phyloP scores from a whole-genome alignment of 2,888 invertebrate genomes.

The Drosophila demipolita region DNA sequence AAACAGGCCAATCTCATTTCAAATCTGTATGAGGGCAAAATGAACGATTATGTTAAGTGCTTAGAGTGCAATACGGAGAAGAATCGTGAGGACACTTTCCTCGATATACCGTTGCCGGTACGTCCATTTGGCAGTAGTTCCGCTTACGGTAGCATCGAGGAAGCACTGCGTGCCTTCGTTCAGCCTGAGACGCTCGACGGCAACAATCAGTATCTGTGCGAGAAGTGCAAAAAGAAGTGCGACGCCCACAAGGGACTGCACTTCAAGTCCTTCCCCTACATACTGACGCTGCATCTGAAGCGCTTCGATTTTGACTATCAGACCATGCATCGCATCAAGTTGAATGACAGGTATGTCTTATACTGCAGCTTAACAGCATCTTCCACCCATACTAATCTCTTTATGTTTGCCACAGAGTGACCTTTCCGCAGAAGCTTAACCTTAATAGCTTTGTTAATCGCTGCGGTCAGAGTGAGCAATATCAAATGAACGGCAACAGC shows the following conservation, averaged over 20 bases:
- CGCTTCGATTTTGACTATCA: slow-evolving; percentile 95
- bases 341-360: slow-evolving; percentile 91
- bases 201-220: slow-evolving; percentile 94
- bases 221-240: slow-evolving; percentile 93
- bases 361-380: too few species aligned
- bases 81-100: slow-evolving; percentile 92
- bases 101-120: slow-evolving; percentile 94
- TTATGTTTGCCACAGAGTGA: slow-evolving; percentile 87
- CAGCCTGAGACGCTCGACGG: slow-evolving; percentile 93
- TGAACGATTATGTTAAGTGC: slow-evolving; percentile 96
- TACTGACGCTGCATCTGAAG: slow-evolving; percentile 94
- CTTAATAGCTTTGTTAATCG: slow-evolving; percentile 90
- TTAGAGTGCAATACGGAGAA: slow-evolving; percentile 93
- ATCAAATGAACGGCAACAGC: slow-evolving; percentile 72
- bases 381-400: background rate
- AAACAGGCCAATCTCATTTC: slow-evolving; percentile 93
- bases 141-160: slow-evolving; percentile 92
- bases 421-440: slow-evolving; percentile 92
- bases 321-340: slow-evolving; percentile 93
- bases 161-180: slow-evolving; percentile 93
- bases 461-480: slow-evolving; percentile 62
- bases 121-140: slow-evolving; percentile 91
- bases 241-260: slow-evolving; percentile 96
- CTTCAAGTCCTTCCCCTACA: slow-evolving; percentile 93
- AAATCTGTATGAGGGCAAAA: slow-evolving; percentile 90